Evolutionary conservation across 2,113 vertebrate species (phyloP).

Genomic region (Hystrix cristata): DNA sequence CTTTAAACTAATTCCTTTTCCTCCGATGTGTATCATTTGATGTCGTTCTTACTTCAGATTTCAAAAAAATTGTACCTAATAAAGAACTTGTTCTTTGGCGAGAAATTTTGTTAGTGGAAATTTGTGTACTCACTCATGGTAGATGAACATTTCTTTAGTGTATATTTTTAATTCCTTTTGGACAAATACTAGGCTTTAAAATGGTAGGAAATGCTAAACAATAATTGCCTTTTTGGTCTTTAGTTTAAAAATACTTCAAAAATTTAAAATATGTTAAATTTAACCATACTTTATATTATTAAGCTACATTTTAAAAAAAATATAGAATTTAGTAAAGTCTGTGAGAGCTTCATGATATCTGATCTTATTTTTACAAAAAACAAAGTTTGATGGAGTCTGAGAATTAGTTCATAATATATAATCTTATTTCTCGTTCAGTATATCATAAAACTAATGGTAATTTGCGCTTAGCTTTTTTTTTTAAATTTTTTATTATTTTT

Average conservation of each 20-base stretch:
- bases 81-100: background rate
- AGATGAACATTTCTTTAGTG: background rate
- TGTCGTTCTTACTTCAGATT: constrained; percentile 24
- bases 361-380: background rate
- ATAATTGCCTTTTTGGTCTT: constrained; percentile 5
- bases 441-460: background rate
- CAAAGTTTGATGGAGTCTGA: background rate
- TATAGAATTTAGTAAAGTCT: background rate
- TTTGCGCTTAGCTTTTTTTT: constrained; percentile 2
- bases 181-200: background rate
- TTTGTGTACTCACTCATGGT: background rate
- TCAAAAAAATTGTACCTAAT: background rate
- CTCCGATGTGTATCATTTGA: background rate
- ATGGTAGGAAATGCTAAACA: background rate
- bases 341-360: background rate
- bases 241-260: background rate
- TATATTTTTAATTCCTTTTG: background rate
- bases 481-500: too few relatives aligned
- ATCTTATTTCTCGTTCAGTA: background rate
- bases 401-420: background rate
- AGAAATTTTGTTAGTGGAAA: background rate
- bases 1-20: constrained; percentile 14
- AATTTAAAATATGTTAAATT: background rate
- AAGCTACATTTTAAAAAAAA: background rate
- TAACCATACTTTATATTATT: background rate